Conservation (phyloP, 2,113 vertebrate species). For the human (Homo sapiens) region DNA sequence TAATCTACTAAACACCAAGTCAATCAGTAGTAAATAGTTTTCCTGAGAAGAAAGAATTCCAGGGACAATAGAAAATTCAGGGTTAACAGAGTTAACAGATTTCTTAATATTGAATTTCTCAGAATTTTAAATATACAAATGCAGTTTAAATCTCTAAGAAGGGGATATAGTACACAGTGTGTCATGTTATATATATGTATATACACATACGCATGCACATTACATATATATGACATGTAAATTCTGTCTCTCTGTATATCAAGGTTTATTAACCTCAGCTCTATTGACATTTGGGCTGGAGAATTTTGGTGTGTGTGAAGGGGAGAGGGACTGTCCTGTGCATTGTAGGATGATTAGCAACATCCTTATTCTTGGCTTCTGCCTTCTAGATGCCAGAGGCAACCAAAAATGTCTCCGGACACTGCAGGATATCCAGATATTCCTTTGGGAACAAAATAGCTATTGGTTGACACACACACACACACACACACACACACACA, state of each 20-base stretch:
- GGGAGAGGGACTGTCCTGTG: fast-evolving
- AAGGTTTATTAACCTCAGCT: neutral
- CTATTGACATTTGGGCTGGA: neutral
- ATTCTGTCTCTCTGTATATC: neutral
- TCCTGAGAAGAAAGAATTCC: neutral
- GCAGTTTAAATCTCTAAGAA: neutral
- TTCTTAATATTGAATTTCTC: neutral
- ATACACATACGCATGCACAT: neutral
- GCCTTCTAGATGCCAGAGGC: neutral
- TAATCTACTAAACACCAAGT: neutral
- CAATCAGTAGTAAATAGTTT: neutral
- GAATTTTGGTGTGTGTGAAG: neutral
- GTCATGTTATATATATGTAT: neutral
- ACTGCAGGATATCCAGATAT: neutral
- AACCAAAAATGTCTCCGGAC: neutral
- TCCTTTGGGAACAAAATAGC: neutral
- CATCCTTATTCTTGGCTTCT: neutral
- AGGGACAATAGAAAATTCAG: neutral
- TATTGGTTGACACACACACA: neutral
- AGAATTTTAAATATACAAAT: neutral
- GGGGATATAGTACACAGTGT: neutral
- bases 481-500: too few relatives aligned
- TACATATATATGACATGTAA: neutral
- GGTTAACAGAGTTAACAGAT: neutral
- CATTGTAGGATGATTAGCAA: neutral